A percentile compares a stretch with the other conserved stretches of the same genome.
These are phyloP conservation scores for Muntiacus reevesi DNA, from an alignment of 2,113 vertebrate genomes.

Conservation along the genomic window DNA sequence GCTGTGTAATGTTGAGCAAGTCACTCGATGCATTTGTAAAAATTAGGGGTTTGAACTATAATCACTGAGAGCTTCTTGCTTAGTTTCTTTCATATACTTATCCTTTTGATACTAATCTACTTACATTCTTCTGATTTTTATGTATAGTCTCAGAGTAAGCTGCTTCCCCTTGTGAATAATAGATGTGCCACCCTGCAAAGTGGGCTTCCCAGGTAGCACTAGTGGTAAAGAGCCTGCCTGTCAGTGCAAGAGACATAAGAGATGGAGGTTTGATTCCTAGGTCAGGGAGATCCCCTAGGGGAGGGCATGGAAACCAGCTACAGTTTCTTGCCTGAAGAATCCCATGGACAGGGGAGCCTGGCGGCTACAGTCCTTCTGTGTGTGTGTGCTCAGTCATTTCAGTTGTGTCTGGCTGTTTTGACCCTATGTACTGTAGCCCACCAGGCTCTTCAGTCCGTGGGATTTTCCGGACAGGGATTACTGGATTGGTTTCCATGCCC, in stretches of 20 bases:
- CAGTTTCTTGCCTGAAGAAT: background rate
- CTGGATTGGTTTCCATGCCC: background rate
- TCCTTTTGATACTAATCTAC: background rate
- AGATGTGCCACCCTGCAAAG: background rate
- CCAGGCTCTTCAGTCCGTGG: background rate
- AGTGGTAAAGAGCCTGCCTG: background rate
- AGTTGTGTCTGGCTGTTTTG: background rate
- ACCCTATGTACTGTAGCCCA: background rate
- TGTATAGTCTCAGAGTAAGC: background rate
- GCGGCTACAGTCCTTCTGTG: background rate
- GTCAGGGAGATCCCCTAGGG: background rate
- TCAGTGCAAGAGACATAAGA: background rate
- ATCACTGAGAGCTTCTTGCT: background rate
- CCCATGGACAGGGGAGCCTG: background rate
- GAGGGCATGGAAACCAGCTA: background rate
- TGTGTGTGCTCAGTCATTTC: background rate
- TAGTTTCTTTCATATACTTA: background rate
- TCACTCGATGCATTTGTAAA: background rate
- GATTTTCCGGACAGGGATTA: background rate
- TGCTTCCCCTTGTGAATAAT: background rate
- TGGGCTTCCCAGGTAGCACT: background rate
- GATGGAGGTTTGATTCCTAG: background rate
- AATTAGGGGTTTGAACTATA: background rate
- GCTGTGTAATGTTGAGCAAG: background rate
- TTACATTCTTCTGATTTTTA: background rate